These are phyloP conservation scores for Calameuta idolon DNA, from an alignment of 2,888 invertebrate species.

Conservation along the genomic window DNA sequence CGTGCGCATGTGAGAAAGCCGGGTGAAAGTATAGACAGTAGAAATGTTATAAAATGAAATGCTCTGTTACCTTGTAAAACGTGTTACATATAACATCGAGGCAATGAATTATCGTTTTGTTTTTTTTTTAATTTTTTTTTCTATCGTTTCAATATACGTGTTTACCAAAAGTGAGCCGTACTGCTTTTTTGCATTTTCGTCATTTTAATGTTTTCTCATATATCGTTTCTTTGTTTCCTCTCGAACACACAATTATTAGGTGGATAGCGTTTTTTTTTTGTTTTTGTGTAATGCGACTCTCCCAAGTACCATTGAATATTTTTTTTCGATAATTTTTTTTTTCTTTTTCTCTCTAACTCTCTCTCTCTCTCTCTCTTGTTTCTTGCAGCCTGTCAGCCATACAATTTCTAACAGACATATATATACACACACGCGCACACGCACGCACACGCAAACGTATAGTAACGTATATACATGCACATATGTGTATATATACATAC, in stretches of 20 bases:
- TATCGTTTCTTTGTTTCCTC: conserved; percentile 25
- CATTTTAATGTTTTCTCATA: conserved; percentile 11
- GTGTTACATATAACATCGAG: conserved; percentile 54
- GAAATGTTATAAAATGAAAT: conserved; percentile 52
- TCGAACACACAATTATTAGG: conserved; percentile 30
- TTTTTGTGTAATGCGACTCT: conserved; percentile 13
- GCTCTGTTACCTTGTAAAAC: conserved; percentile 52
- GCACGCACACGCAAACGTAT: conserved; percentile 27
- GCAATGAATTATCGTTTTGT: conserved; percentile 38
- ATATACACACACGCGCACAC: conserved; percentile 28
- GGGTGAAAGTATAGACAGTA: conserved; percentile 48
- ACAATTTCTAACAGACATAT: conserved; percentile 40
- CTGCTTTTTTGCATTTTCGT: conserved; percentile 33
- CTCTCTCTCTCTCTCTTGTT: conserved; percentile 12
- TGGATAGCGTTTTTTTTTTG: conserved; percentile 21
- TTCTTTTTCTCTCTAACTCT: conserved; percentile 17
- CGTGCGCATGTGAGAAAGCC: conserved; percentile 33
- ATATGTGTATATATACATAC: conserved; percentile 23
- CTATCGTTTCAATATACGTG: background rate
- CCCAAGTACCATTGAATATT: conserved; percentile 4
- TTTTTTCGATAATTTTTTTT: conserved; percentile 18
- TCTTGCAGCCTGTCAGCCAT: conserved; percentile 13
- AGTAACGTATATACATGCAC: conserved; percentile 31
- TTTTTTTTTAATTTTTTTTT: conserved; percentile 4
- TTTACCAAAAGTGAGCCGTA: conserved; percentile 43